Evolutionary conservation across 2,888 invertebrate genomes (phyloP), one percentile per base, ranked within the genome.

Genomic region (Pachymerium ferrugineum): DNA sequence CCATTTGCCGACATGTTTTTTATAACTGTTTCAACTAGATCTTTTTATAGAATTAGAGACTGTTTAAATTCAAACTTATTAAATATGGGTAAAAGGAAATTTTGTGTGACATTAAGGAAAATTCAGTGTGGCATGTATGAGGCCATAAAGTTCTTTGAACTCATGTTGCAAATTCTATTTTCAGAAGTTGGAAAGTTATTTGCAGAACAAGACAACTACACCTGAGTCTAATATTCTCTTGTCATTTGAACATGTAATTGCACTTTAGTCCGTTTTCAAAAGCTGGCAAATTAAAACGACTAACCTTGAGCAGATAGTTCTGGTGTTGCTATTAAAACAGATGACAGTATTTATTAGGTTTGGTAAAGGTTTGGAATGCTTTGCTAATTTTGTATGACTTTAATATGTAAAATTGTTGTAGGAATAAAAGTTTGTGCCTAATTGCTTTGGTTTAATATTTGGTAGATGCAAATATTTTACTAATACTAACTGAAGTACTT

Each of bases 141-240:
- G 47, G 47, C 47, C 47, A 16, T 54, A 5, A 54, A 22, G 47
- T 54, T 54, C 47, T 54, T 54, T 54, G 47, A 54, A 54, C 47
- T 54, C 47, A 22, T n/a, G 16, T 54, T 54, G 47, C 47, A 54
- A 54, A 54, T 54, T 54, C 47, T 54, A 54, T 54, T 54, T 54
- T 54, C 47, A 54, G 47, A 54, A 54, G 47, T 54, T 16, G 16
- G 22, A 54, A 54, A 16, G 47, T 54, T 54, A 54, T 54, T 54
- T 54, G 47, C n/a, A 54, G 47, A 16, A 54, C 47, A 54, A 54
- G 47, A 19, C 47, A 54, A 54, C 47, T 54, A 54, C 47, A 54
- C 47, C 47, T 54, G 47, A 16, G 16, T 54, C 22, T 54, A 22
- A 54, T 54, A 54, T 16, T 3, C 16, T n/a, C 47, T 22, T 54